These are phyloP conservation scores for Ethmia dodecea DNA, from an alignment of 2,888 invertebrate species.

Conservation along the genomic window DNA sequence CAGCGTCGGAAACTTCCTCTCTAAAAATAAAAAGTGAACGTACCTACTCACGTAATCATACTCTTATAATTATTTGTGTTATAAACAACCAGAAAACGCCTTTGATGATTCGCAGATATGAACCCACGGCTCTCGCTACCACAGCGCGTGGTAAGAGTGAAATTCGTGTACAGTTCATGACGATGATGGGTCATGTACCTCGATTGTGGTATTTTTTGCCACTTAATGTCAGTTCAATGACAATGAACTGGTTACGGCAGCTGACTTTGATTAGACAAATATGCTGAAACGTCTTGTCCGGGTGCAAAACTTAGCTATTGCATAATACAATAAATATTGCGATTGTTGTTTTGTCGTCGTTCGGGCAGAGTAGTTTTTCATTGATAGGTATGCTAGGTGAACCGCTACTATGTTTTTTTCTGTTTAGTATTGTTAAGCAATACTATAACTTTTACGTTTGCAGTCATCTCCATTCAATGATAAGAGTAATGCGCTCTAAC, in stretches of 20 bases:
- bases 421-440: too few relatives aligned
- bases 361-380: too few relatives aligned
- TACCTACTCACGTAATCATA: constrained; percentile 58
- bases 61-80: constrained; percentile 36
- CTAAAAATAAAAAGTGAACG: constrained; percentile 70
- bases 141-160: constrained; percentile 26
- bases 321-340: too few relatives aligned
- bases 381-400: too few relatives aligned
- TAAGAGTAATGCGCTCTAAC: too few relatives aligned
- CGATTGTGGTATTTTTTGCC: constrained; percentile 23
- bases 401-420: too few relatives aligned
- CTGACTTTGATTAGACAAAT: constrained; percentile 1
- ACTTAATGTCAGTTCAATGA: constrained; percentile 32
- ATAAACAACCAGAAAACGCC: constrained; percentile 37
- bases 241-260: constrained; percentile 32
- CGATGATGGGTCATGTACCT: constrained; percentile 19
- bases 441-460: too few relatives aligned
- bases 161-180: constrained; percentile 20
- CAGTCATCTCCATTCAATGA: too few relatives aligned
- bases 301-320: too few relatives aligned
- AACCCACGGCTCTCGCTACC: constrained; percentile 22
- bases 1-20: constrained; percentile 40
- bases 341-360: too few relatives aligned
- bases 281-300: too few relatives aligned
- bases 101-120: constrained; percentile 31